Conservation (phyloP, 2,888 invertebrate genomes). For the Microdon myrmicae region DNA sequence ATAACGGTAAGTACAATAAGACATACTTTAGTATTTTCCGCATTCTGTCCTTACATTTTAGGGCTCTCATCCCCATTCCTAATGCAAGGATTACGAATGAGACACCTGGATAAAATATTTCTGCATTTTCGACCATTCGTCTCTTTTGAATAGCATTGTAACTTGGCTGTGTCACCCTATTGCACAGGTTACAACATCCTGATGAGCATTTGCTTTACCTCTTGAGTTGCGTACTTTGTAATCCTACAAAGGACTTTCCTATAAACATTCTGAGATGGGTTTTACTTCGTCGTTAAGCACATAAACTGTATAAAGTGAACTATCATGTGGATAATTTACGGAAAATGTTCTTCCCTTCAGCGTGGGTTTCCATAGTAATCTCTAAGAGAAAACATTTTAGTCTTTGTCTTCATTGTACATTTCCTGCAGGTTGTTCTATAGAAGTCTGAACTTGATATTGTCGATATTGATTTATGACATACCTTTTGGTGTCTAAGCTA, state of each 20-base stretch:
- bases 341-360: constrained; percentile 21
- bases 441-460: constrained; percentile 43
- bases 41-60: neutral
- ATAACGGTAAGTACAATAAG: constrained; percentile 62
- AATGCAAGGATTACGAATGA: constrained; percentile 6
- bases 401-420: constrained; percentile 2
- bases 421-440: constrained; percentile 12
- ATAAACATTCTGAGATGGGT: constrained; percentile 9
- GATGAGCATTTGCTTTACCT: constrained; percentile 12
- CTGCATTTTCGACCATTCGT: constrained; percentile 32
- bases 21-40: neutral
- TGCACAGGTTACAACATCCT: neutral
- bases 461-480: constrained; percentile 44
- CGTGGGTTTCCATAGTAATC: constrained; percentile 3
- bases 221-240: no score
- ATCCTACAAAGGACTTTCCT: no score
- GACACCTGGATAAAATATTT: constrained; percentile 27
- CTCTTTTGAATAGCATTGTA: constrained; percentile 34
- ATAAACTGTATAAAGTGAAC: constrained; percentile 45
- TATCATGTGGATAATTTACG: constrained; percentile 25
- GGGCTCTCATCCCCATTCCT: constrained; percentile 16
- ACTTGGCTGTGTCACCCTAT: constrained; percentile 17
- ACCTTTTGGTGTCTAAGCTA: constrained; percentile 34
- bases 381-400: neutral
- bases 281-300: constrained; percentile 26